A percentile compares a stretch with the other conserved stretches of the same genome.
Conservation (phyloP, 2,888 invertebrate species). For the Cremastinae sp. region DNA sequence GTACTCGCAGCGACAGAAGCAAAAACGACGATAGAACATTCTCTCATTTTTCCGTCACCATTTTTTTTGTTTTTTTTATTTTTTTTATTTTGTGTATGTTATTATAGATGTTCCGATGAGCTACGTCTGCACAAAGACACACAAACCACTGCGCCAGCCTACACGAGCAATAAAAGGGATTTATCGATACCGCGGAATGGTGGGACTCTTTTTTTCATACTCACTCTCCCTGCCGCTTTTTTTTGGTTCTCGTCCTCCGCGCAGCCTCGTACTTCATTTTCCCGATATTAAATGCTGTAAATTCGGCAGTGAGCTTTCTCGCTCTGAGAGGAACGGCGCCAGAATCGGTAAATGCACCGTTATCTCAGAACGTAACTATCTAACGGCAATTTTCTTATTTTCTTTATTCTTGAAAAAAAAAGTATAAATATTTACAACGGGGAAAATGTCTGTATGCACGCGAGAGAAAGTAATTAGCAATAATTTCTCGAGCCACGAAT, state of each 20-base stretch:
- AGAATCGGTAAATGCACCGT: slow-evolving; percentile 12
- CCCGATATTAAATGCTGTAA: slow-evolving; percentile 75
- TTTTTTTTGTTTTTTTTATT: neutral
- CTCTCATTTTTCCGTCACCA: neutral
- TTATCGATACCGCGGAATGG: slow-evolving; percentile 74
- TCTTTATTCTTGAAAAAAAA: too few species aligned
- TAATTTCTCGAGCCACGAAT: too few species aligned
- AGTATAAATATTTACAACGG: too few species aligned
- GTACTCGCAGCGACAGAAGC: slow-evolving; percentile 16
- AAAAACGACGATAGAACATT: neutral
- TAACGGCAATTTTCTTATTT: too few species aligned
- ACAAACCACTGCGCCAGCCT: slow-evolving; percentile 50
- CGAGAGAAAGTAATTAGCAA: too few species aligned
- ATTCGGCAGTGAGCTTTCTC: slow-evolving; percentile 61
- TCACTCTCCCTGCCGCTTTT: slow-evolving; percentile 60
- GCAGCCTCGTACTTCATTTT: slow-evolving; percentile 72
- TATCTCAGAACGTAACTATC: slow-evolving; percentile 5
- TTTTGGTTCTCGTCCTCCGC: slow-evolving; percentile 57
- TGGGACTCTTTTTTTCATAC: slow-evolving; percentile 49
- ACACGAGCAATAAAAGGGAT: slow-evolving; percentile 73
- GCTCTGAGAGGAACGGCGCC: neutral
- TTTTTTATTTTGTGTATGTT: neutral
- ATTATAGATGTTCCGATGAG: slow-evolving; percentile 7
- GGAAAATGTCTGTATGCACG: too few species aligned
- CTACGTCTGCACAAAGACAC: slow-evolving; percentile 5